A percentile compares a stretch with the other conserved stretches of the same genome.
phyloP scores from a whole-genome alignment of 2,888 invertebrate species.

The Phymatocera aterrima region DNA sequence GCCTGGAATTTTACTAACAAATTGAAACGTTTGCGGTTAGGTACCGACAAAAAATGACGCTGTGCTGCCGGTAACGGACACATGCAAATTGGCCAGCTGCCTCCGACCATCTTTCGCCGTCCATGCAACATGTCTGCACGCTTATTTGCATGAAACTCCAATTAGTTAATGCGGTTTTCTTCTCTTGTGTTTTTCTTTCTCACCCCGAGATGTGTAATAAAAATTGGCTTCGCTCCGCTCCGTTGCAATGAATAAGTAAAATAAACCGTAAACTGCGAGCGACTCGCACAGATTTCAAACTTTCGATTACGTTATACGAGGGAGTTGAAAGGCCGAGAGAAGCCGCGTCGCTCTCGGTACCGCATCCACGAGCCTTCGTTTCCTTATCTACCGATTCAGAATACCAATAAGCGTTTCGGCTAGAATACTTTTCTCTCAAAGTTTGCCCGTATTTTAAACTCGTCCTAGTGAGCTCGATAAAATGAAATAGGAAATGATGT shows the following conservation, averaged over 20 bases:
- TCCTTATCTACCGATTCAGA: constrained; percentile 18
- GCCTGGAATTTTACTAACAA: constrained; percentile 38
- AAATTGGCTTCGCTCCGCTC: constrained; percentile 2
- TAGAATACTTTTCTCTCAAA: not conserved
- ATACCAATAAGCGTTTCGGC: not conserved
- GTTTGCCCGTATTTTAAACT: not conserved
- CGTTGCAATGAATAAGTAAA: constrained; percentile 29
- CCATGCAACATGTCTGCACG: constrained; percentile 29
- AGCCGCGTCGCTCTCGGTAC: not conserved
- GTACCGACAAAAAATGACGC: constrained; percentile 22
- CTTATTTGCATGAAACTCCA: constrained; percentile 58
- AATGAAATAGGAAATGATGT: not conserved
- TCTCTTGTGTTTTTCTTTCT: constrained; percentile 7
- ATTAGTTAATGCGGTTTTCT: constrained; percentile 57
- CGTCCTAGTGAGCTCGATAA: not conserved
- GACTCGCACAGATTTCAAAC: not conserved
- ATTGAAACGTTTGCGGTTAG: constrained; percentile 45
- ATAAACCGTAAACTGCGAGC: not conserved
- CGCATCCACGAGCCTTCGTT: not conserved
- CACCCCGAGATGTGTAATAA: not conserved
- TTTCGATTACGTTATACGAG: not conserved
- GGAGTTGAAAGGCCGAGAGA: not conserved
- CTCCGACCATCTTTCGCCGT: constrained; percentile 39
- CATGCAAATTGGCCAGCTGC: constrained; percentile 57
- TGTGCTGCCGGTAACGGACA: constrained; percentile 35